Evolutionary conservation across 2,888 invertebrate genomes (phyloP).

Genomic region (Pandemis cinnamomeana): DNA sequence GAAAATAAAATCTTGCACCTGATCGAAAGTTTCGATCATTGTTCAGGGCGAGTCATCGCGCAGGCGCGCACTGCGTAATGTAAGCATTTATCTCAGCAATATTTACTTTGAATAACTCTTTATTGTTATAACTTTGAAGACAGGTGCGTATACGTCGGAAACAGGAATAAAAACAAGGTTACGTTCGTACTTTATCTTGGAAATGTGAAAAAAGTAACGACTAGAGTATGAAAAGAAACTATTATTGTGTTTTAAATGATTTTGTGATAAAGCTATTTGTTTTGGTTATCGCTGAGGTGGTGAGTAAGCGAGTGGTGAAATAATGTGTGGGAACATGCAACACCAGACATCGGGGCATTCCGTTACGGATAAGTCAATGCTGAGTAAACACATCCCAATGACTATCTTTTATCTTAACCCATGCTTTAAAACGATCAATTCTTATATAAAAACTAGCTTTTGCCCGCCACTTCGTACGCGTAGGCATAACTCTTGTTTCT

Average conservation of each 20-base stretch:
- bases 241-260: conserved; percentile 47
- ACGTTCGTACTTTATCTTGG: conserved; percentile 50
- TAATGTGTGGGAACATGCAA: neutral
- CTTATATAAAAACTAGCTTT: neutral
- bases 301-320: conserved; percentile 47
- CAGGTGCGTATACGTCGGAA: conserved; percentile 59
- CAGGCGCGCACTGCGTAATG: conserved; percentile 55
- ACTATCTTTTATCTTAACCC: neutral
- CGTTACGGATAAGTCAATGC: neutral
- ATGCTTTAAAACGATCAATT: neutral
- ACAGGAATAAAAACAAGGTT: conserved; percentile 62
- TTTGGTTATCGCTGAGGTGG: conserved; percentile 46
- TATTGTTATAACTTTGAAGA: conserved; percentile 62
- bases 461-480: too few relatives aligned
- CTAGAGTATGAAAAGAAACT: conserved; percentile 58
- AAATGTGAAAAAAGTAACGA: conserved; percentile 66
- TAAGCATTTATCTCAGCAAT: conserved; percentile 62
- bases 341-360: conserved; percentile 9
- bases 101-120: conserved; percentile 64
- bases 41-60: conserved; percentile 69
- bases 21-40: conserved; percentile 69
- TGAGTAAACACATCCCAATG: neutral
- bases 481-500: too few relatives aligned
- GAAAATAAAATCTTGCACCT: conserved; percentile 68
- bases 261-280: conserved; percentile 53